Evolutionary conservation across 2,888 invertebrate genomes (phyloP), one percentile per base, ranked within the genome.

Genomic region (Calameuta idolon): DNA sequence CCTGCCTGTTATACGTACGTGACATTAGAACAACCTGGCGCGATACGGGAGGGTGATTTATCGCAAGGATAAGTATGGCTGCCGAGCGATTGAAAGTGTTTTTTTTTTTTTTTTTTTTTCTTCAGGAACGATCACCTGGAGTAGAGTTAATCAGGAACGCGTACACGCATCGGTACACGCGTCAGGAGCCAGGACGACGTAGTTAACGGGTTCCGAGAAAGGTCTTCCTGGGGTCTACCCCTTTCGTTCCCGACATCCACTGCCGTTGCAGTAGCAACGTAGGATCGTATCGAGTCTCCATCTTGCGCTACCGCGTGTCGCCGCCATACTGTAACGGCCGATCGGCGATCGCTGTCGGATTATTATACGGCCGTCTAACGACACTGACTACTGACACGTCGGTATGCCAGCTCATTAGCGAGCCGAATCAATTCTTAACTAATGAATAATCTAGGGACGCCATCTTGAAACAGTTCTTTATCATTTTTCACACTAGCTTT

Each of bases 401-500:
- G 85, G 86, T 86, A 86, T 86, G 86, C 81, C 82, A 81, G 84
- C 85, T 86, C 84, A 85, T 86, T 86, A 86, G 85, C 82, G 79
- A 82, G 82, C 81, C 79, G 80, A 80, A 79, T 80, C 76, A 23
- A 3, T 71, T 71, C 31, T 11, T 5, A 31, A 31, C 71, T 34
- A 34, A 33, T 71, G 71, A 71, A 71, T 71, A 71, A 71, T 71
- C 23, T 23, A 55, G 55, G 55, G 23, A 30, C 31, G 71, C 71
- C 71, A 34, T 34, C 12, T 71, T 71, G 9, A 34, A 31, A 31
- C 11, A 12, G 71, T 12, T 34, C 1, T 11, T 23, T 55, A 15
- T 31, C 69, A 5, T 71, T 71, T 31, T 34, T 71, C 71, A 11
- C 33, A 34, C 12, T 12, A 4, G 11, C 12, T 35, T 15, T 31